A percentile compares a stretch with the other conserved stretches of the same genome.
phyloP scores from a whole-genome alignment of 2,888 invertebrate genomes.

The Heliconius aoede region DNA sequence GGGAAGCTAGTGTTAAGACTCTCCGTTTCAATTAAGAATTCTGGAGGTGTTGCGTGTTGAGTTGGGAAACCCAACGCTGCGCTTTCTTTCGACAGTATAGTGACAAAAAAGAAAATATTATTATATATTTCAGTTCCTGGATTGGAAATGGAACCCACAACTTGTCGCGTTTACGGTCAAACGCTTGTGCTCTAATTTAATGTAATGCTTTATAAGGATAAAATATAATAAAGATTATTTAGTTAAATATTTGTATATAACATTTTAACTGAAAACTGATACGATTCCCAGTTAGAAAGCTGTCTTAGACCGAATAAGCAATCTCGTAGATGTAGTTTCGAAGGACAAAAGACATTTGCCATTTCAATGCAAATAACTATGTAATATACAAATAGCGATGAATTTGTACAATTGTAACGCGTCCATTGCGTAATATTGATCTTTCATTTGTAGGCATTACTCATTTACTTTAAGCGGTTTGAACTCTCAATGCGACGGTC shows the following conservation, averaged over 20 bases:
- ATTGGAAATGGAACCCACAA: no score
- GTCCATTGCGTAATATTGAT: constrained; percentile 15
- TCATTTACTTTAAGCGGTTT: not conserved
- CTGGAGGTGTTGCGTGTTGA: not conserved
- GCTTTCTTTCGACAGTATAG: not conserved
- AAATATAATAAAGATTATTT: not conserved
- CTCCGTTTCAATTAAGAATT: not conserved
- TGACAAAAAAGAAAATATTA: not conserved
- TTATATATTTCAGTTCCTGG: not conserved
- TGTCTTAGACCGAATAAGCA: constrained; percentile 1
- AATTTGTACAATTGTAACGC: not conserved
- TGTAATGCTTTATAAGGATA: not conserved
- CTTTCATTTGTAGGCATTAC: not conserved
- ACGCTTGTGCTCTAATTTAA: no score
- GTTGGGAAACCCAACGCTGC: not conserved
- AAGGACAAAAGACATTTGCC: constrained; percentile 23
- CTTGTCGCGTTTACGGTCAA: no score
- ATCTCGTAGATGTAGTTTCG: constrained; percentile 20
- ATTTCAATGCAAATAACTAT: constrained; percentile 21
- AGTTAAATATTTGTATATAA: not conserved
- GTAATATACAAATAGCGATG: not conserved
- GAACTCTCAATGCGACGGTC: no score
- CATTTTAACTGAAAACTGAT: not conserved
- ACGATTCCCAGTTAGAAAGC: not conserved
- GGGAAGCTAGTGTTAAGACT: not conserved